These are phyloP conservation scores for Augiades crinisus DNA, from an alignment of 2,888 invertebrate genomes.

Conservation along the genomic window DNA sequence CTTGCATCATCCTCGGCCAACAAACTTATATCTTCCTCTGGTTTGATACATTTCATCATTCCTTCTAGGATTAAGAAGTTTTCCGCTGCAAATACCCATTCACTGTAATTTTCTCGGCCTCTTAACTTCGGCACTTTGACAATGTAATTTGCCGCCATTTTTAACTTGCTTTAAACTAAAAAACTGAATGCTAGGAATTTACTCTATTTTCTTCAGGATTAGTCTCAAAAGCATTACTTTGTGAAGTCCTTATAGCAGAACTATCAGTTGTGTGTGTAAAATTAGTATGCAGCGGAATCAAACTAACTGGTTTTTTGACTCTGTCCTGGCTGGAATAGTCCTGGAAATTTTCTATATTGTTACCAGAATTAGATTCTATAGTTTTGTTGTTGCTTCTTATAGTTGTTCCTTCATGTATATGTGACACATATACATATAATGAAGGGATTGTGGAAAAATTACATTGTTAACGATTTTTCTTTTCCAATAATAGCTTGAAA, in stretches of 20 bases:
- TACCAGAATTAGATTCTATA: neutral
- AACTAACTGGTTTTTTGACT: neutral
- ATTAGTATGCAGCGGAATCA: neutral
- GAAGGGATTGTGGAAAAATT: no score
- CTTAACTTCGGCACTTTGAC: constrained; percentile 22
- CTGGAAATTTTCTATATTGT: constrained; percentile 1
- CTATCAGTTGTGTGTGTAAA: constrained; percentile 2
- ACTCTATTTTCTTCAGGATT: neutral
- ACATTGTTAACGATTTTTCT: no score
- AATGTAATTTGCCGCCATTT: constrained; percentile 22
- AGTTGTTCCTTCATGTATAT: neutral
- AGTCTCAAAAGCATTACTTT: neutral
- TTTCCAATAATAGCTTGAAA: no score
- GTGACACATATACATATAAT: neutral
- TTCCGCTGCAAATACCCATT: constrained; percentile 26
- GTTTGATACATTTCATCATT: constrained; percentile 17
- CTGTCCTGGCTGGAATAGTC: neutral
- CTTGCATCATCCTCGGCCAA: constrained; percentile 14
- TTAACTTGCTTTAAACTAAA: no score
- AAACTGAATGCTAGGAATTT: no score
- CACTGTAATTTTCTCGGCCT: no score
- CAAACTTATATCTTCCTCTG: neutral
- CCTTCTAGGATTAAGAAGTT: constrained; percentile 23
- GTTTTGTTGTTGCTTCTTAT: neutral
- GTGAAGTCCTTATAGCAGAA: neutral